Evolutionary conservation across 2,888 invertebrate species (phyloP), one percentile per base, ranked within the genome.

Genomic region (Acleris laterana): DNA sequence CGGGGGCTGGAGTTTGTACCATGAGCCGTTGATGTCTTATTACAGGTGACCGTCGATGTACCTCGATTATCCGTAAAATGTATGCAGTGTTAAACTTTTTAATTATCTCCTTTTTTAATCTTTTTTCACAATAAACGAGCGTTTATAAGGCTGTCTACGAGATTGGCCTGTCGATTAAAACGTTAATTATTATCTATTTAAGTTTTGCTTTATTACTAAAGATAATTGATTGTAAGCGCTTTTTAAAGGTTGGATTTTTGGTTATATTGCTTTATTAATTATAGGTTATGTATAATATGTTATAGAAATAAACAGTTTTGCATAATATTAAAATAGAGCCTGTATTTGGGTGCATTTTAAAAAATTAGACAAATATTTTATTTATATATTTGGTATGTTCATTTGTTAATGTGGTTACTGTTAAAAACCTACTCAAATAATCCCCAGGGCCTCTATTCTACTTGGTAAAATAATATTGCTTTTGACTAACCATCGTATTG

Each of bases 1-100:
- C 75, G 81, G 84, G 70, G 83, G 84, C 84, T 78, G 80, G 80
- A 83, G 83, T 84, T 81, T 85, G 82, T 83, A 82, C 78, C 80
- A 84, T 87, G 82, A 84, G 75, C 78, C 74, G 84, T 82, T 90
- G 90, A 92, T 90, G 91, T 90, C 90, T 92, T 91, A 89, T 90
- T 91, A 91, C 80, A 70, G 70, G 74, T 71, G 74, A 73, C 77
- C 78, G 82, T 85, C 83, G 77, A 76, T 72, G 78, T 77, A 74
- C 76, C 75, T 82, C 79, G 81, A 80, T 85, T 85, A 85, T 80
- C 73, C 77, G 75, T 84, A 77, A 87, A 84, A 87, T 84, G 83
- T 86, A 90, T 89, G 84, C 85, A 87, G 87, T 76, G 85, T 83
- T 85, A 87, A 88, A 82, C 74, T 70, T 86, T 87, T 85, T 87